Evolutionary conservation across 2,797 vertebrate species (phyloP).

Genomic region (Tolypeutes matacus): DNA sequence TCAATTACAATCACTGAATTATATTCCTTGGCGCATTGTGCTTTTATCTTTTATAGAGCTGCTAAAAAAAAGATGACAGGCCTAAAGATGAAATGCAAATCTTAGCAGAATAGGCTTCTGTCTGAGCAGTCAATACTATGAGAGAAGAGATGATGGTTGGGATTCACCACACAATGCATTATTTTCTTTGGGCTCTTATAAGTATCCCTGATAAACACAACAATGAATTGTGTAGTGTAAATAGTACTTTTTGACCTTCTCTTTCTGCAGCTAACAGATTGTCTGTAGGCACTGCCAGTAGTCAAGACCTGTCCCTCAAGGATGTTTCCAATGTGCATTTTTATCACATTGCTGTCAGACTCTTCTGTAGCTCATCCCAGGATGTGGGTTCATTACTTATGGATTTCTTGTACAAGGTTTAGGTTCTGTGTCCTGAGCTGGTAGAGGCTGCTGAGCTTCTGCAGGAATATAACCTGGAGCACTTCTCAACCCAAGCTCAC

Average conservation of each 20-base stretch:
- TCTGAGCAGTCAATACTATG: background rate
- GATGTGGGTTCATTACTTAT: background rate
- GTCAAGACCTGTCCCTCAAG: background rate
- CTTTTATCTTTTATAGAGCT: conserved; percentile 43
- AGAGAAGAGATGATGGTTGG: background rate
- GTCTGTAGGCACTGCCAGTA: background rate
- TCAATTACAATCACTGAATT: conserved; percentile 30
- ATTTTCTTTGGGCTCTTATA: background rate
- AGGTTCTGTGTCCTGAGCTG: background rate
- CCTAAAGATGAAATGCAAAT: conserved; percentile 51
- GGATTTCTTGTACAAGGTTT: background rate
- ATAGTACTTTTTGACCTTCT: background rate
- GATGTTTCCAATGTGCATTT: background rate
- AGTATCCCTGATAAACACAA: background rate
- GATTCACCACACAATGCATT: background rate
- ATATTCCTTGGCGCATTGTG: background rate
- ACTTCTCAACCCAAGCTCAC: background rate
- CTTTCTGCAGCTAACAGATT: background rate
- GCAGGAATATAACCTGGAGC: background rate
- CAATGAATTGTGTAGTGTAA: background rate
- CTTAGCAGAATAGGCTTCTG: background rate
- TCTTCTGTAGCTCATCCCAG: background rate
- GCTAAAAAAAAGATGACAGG: background rate
- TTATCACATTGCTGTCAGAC: background rate
- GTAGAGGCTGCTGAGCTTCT: background rate